Conservation (phyloP, 2,797 vertebrate species). For the Spheniscus humboldti region DNA sequence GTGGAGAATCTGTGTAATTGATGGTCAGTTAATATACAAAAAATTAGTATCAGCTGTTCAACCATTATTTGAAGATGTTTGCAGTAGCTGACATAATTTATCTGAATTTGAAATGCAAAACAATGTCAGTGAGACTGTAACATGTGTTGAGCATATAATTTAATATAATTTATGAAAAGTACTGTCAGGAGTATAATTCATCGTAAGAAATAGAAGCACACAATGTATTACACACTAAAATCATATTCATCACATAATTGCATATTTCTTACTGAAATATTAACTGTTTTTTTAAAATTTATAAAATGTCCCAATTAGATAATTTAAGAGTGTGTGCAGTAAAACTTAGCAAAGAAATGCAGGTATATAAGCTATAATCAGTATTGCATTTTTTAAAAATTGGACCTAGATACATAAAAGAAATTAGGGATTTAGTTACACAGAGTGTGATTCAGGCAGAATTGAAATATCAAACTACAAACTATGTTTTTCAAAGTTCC, state of each 20-base stretch:
- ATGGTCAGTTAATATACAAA: constrained; percentile 1
- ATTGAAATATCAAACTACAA: background rate
- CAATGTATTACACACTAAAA: background rate
- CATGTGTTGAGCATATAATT: background rate
- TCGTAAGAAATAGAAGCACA: background rate
- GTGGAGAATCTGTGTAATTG: background rate
- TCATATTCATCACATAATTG: background rate
- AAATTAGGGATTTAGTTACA: background rate
- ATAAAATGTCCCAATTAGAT: background rate
- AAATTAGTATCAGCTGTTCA: background rate
- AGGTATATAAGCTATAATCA: background rate
- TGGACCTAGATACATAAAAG: background rate
- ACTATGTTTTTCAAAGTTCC: background rate
- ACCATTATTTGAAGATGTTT: background rate
- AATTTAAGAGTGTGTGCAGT: background rate
- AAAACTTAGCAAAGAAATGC: background rate
- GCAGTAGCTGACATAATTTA: background rate
- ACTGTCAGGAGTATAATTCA: background rate
- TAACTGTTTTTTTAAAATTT: background rate
- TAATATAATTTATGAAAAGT: background rate
- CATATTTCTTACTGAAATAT: background rate
- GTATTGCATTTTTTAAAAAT: background rate
- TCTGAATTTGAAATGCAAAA: constrained; percentile 18
- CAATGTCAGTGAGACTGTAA: background rate
- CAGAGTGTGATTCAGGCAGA: background rate